Conservation (phyloP, 1,140 invertebrate species). For the Euwallacea similis region DNA sequence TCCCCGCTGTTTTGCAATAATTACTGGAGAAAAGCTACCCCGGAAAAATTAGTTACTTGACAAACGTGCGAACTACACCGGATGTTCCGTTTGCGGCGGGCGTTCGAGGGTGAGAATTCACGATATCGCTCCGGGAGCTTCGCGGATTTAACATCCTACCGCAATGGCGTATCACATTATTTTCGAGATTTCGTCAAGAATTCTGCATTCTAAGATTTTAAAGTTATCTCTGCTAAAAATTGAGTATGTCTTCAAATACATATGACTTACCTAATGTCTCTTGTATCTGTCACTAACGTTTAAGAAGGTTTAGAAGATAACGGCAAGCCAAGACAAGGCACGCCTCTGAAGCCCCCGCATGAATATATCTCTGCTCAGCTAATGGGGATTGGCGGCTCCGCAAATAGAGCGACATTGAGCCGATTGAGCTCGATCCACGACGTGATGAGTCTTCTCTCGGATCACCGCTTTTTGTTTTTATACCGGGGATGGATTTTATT, state of each 20-base stretch:
- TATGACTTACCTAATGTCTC: neutral
- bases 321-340: neutral
- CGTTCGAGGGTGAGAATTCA: conserved; percentile 33
- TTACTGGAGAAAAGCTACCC: conserved; percentile 30
- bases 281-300: too few species aligned
- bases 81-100: conserved; percentile 35
- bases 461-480: conserved; percentile 36
- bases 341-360: conserved; percentile 26
- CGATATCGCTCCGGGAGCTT: conserved; percentile 28
- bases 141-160: conserved; percentile 32
- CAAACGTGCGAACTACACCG: conserved; percentile 36
- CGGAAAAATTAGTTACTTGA: conserved; percentile 39
- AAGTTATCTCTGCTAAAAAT: too few species aligned
- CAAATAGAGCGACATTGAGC: conserved; percentile 55
- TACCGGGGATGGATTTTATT: conserved; percentile 22
- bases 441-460: conserved; percentile 34
- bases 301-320: neutral
- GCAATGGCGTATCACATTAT: conserved; percentile 10
- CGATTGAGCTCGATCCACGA: conserved; percentile 38
- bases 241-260: neutral
- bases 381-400: conserved; percentile 54
- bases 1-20: conserved; percentile 40
- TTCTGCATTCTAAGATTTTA: too few species aligned
- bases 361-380: conserved; percentile 46
- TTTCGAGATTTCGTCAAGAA: too few species aligned